Evolutionary conservation across 2,113 vertebrate species (phyloP).

Genomic region (Dolichallabes microphthalmus): DNA sequence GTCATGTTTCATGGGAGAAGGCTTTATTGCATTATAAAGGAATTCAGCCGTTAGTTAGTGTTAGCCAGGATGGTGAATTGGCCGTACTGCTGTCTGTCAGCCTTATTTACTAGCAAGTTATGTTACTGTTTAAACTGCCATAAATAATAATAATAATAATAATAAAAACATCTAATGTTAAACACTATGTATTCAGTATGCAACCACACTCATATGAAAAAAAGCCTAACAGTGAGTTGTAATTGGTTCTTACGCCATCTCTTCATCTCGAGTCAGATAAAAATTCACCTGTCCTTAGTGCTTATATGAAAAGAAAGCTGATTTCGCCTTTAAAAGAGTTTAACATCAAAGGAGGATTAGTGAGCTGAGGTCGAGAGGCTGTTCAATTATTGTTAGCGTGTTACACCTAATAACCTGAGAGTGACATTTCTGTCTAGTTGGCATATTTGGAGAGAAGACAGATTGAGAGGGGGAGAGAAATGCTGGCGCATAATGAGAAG

Average conservation of each 20-base stretch:
- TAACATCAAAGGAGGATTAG: constrained; percentile 70
- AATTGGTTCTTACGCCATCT: constrained; percentile 53
- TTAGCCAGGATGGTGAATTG: neutral
- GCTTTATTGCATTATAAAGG: neutral
- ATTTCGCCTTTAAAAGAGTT: constrained; percentile 72
- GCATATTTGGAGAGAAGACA: constrained; percentile 60
- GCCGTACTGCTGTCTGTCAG: neutral
- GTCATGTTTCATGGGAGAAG: neutral
- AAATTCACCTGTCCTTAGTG: constrained; percentile 59
- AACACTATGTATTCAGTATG: neutral
- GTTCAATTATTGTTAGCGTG: constrained; percentile 70
- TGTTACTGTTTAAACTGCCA: neutral
- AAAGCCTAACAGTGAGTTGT: constrained; percentile 63
- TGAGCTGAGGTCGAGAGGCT: constrained; percentile 68
- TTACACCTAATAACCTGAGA: constrained; percentile 61
- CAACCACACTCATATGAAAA: constrained; percentile 7
- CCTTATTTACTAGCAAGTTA: neutral
- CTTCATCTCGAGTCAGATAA: neutral
- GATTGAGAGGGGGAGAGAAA: constrained; percentile 26
- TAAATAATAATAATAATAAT: neutral
- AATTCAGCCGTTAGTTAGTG: neutral
- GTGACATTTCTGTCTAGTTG: constrained; percentile 71
- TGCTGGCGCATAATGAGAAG: neutral
- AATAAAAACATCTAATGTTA: neutral
- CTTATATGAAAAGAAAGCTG: constrained; percentile 68